Evolutionary conservation across 2,113 vertebrate genomes (phyloP).

Genomic region (Saimiri boliviensis): DNA sequence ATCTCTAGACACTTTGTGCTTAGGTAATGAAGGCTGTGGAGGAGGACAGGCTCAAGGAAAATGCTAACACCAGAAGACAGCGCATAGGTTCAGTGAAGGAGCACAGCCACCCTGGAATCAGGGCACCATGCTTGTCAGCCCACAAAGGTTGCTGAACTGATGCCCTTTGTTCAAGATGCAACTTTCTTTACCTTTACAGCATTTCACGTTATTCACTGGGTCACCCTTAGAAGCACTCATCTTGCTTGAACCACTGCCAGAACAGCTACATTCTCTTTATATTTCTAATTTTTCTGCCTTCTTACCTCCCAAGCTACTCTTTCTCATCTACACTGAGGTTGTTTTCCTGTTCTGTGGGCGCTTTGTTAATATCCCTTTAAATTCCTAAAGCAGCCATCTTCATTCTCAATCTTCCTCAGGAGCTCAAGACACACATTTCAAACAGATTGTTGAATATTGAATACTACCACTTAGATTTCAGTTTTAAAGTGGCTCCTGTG

Average conservation of each 20-base stretch:
- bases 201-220: not conserved
- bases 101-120: not conserved
- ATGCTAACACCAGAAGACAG: not conserved
- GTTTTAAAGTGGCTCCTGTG: not conserved
- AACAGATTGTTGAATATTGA: not conserved
- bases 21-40: no score
- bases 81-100: accelerated
- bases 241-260: not conserved
- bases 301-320: not conserved
- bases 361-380: not conserved
- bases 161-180: not conserved
- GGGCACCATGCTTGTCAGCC: no score
- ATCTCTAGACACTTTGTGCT: not conserved
- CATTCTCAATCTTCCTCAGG: not conserved
- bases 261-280: not conserved
- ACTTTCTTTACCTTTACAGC: not conserved
- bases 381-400: not conserved
- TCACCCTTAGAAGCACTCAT: not conserved
- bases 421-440: not conserved
- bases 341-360: not conserved
- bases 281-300: not conserved
- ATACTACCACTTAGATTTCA: not conserved
- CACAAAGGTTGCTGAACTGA: no score
- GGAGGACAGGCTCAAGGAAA: not conserved
- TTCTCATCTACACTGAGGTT: not conserved